Base-by-base conservation (phyloP, 2,888 invertebrate genomes). In the Drosophila paucipuncta region DNA sequence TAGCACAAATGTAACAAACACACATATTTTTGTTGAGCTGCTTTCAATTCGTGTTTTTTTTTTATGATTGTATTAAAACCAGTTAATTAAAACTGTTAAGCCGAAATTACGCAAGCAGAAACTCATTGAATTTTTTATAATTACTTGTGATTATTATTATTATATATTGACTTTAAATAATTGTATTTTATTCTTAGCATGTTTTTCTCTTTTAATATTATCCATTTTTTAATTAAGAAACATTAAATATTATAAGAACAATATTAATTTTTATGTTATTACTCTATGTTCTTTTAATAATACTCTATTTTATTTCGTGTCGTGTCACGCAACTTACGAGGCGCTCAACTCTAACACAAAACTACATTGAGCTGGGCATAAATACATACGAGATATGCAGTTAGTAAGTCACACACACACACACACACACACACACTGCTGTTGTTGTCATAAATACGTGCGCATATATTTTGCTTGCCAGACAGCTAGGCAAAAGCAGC, bases 371-470 rank as follows among this genome's bases (percentile, higher is more conserved):
- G 54, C 55, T 72, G 35, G 16, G 50, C n/a, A 60, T 66, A 66
- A 67, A 74, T 86, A 82, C 63, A 80, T 64, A 73, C 25, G 59
- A 89, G 78, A 76, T 83, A 89, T 85, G 89, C 91, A 85, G 84
- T 85, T 90, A 78, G 78, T 74, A 82, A 79, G 64, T 66, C 66
- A 71, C 54, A 66, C 61, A 76, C 30, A 69, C 68, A 75, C 54
- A 74, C 55, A 60, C 55, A 70, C 41, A 64, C 43, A 76, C 37
- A 71, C 68, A 67, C 65, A 76, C 73, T 76, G 90, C 66, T 87
- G 43, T 22, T 47, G 47, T 47, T 47, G 47, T 47, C 47, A 85
- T 84, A 87, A 87, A 75, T 84, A 84, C 82, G 74, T 75, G 76
- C 69, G 72, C 78, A 65, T 75, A 73, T 76, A 82, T 81, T 81